A percentile compares a stretch with the other conserved stretches of the same genome.
These are phyloP conservation scores for Aythya baeri DNA, from an alignment of 2,113 vertebrate species.

Conservation along the genomic window DNA sequence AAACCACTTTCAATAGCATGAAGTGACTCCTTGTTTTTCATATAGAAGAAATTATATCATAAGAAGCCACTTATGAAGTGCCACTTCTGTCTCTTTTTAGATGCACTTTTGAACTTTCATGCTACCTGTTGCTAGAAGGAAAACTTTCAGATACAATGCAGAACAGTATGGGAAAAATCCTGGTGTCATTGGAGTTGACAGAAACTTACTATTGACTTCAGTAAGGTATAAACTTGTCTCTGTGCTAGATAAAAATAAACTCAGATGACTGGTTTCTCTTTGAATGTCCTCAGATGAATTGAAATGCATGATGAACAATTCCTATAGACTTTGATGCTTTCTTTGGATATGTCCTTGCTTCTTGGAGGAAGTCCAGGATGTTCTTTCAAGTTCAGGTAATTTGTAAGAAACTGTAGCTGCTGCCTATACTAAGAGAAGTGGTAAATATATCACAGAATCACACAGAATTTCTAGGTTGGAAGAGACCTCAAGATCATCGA, in stretches of 20 bases:
- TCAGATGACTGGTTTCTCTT: background rate
- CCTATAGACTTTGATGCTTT: slow-evolving; percentile 1
- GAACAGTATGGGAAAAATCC: background rate
- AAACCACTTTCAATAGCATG: background rate
- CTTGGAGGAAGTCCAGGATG: background rate
- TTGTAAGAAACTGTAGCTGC: background rate
- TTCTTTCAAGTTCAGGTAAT: background rate
- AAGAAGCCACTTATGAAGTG: background rate
- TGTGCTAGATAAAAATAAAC: background rate
- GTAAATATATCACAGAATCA: too few species aligned
- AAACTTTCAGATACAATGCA: background rate
- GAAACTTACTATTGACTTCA: background rate
- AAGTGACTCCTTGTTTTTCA: background rate
- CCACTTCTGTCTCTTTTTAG: background rate
- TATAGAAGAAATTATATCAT: background rate
- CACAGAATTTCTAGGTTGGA: too few species aligned
- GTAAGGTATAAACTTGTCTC: background rate
- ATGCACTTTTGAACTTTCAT: background rate
- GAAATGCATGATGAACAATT: background rate
- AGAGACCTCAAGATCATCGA: too few species aligned
- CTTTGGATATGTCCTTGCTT: background rate
- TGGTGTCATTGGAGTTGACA: background rate
- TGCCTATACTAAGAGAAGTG: background rate
- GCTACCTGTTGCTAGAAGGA: background rate
- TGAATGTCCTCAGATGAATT: background rate